phyloP scores from a whole-genome alignment of 2,113 vertebrate species.

The Prolemur simus region DNA sequence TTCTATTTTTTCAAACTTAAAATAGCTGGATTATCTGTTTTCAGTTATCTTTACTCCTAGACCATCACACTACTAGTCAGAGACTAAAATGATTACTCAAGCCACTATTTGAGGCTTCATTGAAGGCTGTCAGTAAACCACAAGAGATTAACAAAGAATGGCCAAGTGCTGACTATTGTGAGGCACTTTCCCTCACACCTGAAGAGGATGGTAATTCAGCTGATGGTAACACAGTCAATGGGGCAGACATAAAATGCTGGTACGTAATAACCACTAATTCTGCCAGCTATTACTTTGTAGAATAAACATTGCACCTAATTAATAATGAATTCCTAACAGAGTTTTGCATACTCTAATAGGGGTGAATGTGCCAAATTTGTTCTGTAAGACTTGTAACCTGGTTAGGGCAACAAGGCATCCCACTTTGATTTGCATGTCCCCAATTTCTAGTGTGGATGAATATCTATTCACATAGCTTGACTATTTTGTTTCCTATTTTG shows the following conservation, averaged over 20 bases:
- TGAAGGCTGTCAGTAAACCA: not conserved
- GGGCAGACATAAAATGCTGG: not conserved
- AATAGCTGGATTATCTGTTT: not conserved
- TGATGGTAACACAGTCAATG: not conserved
- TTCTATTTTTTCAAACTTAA: slow-evolving; percentile 12
- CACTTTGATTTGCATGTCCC: not conserved
- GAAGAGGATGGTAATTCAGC: not conserved
- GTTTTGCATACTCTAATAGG: no score
- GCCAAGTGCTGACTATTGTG: not conserved
- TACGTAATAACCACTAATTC: not conserved
- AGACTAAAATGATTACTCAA: not conserved
- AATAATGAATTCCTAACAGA: not conserved
- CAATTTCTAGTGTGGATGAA: not conserved
- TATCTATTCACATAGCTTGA: not conserved
- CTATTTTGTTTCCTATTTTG: not conserved
- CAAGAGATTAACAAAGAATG: not conserved
- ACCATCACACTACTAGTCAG: not conserved
- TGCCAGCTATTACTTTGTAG: not conserved
- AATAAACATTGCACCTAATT: not conserved
- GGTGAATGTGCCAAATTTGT: not conserved
- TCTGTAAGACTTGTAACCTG: not conserved
- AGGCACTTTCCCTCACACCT: not conserved
- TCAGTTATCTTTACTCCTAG: not conserved
- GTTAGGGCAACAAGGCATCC: not conserved
- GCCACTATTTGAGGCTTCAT: not conserved